These are phyloP conservation scores for Lytechinus pictus DNA, from an alignment of 35 echinoderm and acorn worm genomes.

Conservation along the genomic window DNA sequence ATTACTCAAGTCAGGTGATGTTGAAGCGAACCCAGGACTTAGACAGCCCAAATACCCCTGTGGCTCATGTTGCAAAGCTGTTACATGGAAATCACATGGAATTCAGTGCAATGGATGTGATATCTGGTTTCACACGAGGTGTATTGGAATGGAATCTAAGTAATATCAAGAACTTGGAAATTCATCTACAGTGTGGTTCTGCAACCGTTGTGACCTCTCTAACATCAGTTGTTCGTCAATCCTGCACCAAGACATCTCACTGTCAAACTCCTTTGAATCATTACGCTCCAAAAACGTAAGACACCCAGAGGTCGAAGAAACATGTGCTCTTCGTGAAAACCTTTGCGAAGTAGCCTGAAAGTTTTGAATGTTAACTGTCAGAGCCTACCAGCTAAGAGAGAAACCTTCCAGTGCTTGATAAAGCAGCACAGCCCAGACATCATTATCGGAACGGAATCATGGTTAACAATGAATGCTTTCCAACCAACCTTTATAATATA, in stretches of 20 bases:
- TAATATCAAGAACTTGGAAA: neutral
- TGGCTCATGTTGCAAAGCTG: neutral
- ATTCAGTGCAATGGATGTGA: slow-evolving; percentile 10
- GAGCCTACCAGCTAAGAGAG: slow-evolving; percentile 22
- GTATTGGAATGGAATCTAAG: slow-evolving; percentile 23
- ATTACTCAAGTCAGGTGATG: neutral
- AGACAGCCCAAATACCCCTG: neutral
- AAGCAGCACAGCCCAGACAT: neutral
- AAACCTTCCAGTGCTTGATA: neutral
- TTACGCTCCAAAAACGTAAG: neutral
- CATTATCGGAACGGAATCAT: slow-evolving; percentile 7
- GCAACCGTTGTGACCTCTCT: neutral
- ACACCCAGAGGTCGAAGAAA: neutral
- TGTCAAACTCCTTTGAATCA: neutral
- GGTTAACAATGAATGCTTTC: slow-evolving; percentile 16
- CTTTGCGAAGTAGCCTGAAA: neutral
- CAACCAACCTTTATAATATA: neutral
- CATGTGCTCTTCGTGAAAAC: neutral
- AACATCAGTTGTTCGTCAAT: neutral
- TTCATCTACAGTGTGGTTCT: neutral
- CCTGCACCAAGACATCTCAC: neutral
- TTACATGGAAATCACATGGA: neutral
- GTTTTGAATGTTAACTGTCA: slow-evolving; percentile 20
- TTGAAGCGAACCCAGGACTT: slow-evolving; percentile 8
- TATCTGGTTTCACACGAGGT: neutral